Evolutionary conservation across 2,888 invertebrate species (phyloP).

Genomic region (Aleiodes testaceus): DNA sequence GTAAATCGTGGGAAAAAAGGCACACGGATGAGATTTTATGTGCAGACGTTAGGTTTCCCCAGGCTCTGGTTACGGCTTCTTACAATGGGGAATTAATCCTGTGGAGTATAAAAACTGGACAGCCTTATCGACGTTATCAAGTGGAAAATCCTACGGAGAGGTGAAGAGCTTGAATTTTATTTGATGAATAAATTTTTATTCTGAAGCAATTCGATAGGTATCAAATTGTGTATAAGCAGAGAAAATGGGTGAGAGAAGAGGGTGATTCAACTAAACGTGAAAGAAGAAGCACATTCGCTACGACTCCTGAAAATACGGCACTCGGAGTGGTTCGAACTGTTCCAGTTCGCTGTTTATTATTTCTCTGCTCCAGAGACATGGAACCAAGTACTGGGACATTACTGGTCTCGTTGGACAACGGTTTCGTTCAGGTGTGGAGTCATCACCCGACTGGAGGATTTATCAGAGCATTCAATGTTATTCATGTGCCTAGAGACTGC

Average conservation of each 20-base stretch:
- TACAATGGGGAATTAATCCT: slow-evolving; percentile 87
- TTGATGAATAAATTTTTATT: neutral
- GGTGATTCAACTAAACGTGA: neutral
- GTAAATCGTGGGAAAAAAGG: slow-evolving; percentile 83
- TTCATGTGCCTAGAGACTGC: slow-evolving; percentile 80
- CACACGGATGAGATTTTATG: slow-evolving; percentile 86
- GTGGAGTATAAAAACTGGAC: slow-evolving; percentile 88
- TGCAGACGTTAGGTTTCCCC: slow-evolving; percentile 78
- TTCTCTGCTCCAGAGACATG: slow-evolving; percentile 78
- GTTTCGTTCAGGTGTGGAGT: slow-evolving; percentile 86
- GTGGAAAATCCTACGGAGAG: slow-evolving; percentile 69
- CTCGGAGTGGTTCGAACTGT: slow-evolving; percentile 71
- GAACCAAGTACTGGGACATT: slow-evolving; percentile 78
- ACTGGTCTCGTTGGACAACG: slow-evolving; percentile 83
- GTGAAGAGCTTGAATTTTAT: neutral
- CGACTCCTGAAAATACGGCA: slow-evolving; percentile 48
- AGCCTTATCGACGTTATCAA: slow-evolving; percentile 76
- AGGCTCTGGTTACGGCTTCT: slow-evolving; percentile 82
- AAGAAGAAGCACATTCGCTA: neutral
- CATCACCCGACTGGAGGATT: slow-evolving; percentile 84
- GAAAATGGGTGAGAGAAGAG: slow-evolving; percentile 7
- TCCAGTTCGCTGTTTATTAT: slow-evolving; percentile 80
- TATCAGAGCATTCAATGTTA: slow-evolving; percentile 80
- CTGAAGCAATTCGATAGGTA: neutral
- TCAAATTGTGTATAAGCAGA: neutral